Evolutionary conservation across 2,888 invertebrate genomes (phyloP).

Genomic region (Lasiommata megera): DNA sequence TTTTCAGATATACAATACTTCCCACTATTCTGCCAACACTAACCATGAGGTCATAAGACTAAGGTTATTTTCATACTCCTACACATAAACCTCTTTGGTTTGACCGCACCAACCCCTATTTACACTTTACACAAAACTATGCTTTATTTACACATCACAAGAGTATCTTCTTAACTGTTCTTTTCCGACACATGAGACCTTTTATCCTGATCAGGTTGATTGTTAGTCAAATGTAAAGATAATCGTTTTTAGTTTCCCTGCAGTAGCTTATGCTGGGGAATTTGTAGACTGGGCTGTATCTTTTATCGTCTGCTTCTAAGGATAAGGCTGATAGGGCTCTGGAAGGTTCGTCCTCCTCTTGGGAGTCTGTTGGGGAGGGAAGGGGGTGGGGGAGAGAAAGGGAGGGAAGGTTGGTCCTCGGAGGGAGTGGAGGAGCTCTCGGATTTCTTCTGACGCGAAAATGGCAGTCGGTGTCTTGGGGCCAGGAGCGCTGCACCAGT

Average conservation of each 20-base stretch:
- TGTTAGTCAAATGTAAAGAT: constrained; percentile 72
- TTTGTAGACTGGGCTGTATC: constrained; percentile 75
- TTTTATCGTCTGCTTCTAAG: constrained; percentile 66
- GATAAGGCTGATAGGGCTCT: constrained; percentile 70
- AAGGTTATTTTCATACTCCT: constrained; percentile 1
- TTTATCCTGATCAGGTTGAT: constrained; percentile 42
- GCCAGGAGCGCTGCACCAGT: constrained; percentile 89
- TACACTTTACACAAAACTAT: constrained; percentile 45
- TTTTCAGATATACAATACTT: background rate
- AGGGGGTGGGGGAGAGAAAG: constrained; percentile 48
- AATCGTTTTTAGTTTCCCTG: constrained; percentile 72
- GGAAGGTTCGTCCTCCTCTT: constrained; percentile 64
- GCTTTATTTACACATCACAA: constrained; percentile 62
- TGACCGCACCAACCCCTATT: constrained; percentile 41
- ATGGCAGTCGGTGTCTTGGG: constrained; percentile 86
- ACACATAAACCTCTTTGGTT: constrained; percentile 64
- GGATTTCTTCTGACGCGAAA: constrained; percentile 92
- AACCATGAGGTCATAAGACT: too few relatives aligned
- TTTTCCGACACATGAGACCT: constrained; percentile 42
- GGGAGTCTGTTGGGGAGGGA: constrained; percentile 48
- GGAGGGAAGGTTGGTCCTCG: constrained; percentile 67
- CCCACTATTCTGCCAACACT: background rate
- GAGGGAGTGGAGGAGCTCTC: constrained; percentile 89
- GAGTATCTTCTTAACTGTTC: constrained; percentile 53
- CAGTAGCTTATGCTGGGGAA: constrained; percentile 75